These are phyloP conservation scores for Drosophila fuyamai DNA, from an alignment of 1,140 invertebrate genomes.

Conservation along the genomic window DNA sequence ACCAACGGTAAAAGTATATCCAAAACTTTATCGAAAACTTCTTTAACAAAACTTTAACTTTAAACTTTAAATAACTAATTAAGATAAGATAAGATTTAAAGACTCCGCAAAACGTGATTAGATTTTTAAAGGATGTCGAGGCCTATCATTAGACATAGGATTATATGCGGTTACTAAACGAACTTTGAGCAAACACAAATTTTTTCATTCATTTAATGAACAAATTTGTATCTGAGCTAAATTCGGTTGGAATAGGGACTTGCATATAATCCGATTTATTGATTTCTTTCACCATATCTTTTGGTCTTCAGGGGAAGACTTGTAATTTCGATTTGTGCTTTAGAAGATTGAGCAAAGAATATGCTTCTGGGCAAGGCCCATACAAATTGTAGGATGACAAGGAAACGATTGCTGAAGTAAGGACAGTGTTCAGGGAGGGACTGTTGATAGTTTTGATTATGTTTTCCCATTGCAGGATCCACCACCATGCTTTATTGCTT, in stretches of 20 bases:
- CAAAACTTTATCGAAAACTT: no score
- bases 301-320: conserved; percentile 53
- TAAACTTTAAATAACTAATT: no score
- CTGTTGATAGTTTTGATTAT: conserved; percentile 50
- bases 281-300: not conserved
- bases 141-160: not conserved
- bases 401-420: not conserved
- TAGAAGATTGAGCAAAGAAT: conserved; percentile 51
- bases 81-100: not conserved
- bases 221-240: no score
- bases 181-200: no score
- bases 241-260: no score
- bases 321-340: conserved; percentile 27
- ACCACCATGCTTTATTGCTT: not conserved
- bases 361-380: conserved; percentile 1
- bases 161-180: no score
- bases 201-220: no score
- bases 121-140: not conserved
- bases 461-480: conserved; percentile 22
- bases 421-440: not conserved
- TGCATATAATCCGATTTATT: no score
- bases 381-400: not conserved
- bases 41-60: no score
- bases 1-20: no score
- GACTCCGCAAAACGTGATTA: not conserved